phyloP scores from a whole-genome alignment of 2,888 invertebrate species.

The Gari tellinella region DNA sequence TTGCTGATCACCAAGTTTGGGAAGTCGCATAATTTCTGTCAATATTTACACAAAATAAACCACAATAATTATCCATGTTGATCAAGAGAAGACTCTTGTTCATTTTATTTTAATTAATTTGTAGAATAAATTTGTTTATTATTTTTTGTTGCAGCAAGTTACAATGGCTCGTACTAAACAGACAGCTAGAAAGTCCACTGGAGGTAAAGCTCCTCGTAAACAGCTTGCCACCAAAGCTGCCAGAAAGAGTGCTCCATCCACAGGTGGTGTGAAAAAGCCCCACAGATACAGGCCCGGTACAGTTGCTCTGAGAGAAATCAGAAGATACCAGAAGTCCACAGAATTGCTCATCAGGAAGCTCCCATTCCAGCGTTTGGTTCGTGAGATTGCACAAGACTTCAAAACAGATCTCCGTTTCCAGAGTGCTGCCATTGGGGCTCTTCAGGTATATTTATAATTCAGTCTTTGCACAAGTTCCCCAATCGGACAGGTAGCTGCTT shows the following conservation, averaged over 20 bases:
- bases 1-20: not conserved
- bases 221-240: conserved; percentile 85
- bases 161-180: conserved; percentile 84
- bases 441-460: conserved; percentile 83
- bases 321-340: conserved; percentile 84
- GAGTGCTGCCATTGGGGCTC: conserved; percentile 84
- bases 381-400: conserved; percentile 85
- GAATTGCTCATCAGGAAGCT: conserved; percentile 84
- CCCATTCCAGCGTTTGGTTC: conserved; percentile 84
- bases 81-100: not conserved
- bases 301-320: conserved; percentile 84
- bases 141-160: not conserved
- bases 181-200: conserved; percentile 84
- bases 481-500: too few species aligned
- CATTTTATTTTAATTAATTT: not conserved
- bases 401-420: conserved; percentile 84
- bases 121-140: too few species aligned
- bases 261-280: conserved; percentile 84
- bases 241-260: conserved; percentile 84
- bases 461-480: too few species aligned
- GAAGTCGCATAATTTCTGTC: not conserved
- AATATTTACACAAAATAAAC: not conserved
- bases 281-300: conserved; percentile 85
- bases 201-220: conserved; percentile 84
- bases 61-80: not conserved